A percentile compares a stretch with the other conserved stretches of the same genome.
Conservation (phyloP, 2,888 invertebrate genomes). For the Hydropsyche betteni region DNA sequence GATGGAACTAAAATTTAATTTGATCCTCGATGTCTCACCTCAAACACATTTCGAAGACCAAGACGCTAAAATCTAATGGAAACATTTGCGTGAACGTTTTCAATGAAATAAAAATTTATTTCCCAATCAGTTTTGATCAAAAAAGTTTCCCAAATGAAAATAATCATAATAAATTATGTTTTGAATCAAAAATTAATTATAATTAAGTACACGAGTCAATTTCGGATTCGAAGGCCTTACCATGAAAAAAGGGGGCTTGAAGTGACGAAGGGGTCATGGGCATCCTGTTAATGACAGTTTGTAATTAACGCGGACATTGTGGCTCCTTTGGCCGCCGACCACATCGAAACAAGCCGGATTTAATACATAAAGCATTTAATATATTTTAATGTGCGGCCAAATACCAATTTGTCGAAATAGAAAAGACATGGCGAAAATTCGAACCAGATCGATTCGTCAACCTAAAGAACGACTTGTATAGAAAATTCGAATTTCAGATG, state of each 20-base stretch:
- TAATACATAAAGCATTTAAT: too few species aligned
- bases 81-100: not conserved
- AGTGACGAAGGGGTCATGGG: conserved; percentile 27
- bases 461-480: too few species aligned
- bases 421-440: too few species aligned
- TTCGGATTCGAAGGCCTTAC: conserved; percentile 3
- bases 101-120: not conserved
- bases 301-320: conserved; percentile 50
- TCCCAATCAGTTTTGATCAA: too few species aligned
- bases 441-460: too few species aligned
- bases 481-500: too few species aligned
- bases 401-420: too few species aligned
- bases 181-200: not conserved
- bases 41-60: not conserved
- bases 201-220: not conserved
- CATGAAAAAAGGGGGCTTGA: conserved; percentile 13
- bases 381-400: too few species aligned
- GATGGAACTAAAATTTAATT: conserved; percentile 38
- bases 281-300: conserved; percentile 47
- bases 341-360: not conserved
- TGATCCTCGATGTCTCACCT: conserved; percentile 20
- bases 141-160: too few species aligned
- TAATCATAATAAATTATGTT: not conserved
- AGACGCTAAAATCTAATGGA: too few species aligned
- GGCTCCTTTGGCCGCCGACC: conserved; percentile 29